Base-by-base conservation (phyloP, 2,888 invertebrate genomes). In the Polymixis flavicincta region DNA sequence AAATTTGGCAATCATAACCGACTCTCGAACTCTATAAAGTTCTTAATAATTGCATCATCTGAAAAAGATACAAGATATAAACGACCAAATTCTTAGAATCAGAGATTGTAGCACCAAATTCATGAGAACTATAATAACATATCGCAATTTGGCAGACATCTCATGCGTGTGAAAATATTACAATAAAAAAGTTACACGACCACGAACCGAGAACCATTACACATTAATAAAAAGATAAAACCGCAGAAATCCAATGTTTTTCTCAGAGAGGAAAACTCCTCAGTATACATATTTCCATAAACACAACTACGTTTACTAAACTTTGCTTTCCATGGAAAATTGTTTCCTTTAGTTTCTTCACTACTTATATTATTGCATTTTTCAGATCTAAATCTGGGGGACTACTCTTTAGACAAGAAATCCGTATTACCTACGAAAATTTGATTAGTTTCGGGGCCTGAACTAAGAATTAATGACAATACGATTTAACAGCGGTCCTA, bases 41-140 rank as follows among this genome's bases (percentile, higher is more conserved):
- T 80, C 45, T 57, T 64, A 50, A 83, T 65, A 54, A 70, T 81
- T 71, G 64, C 85, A 81, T 75, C 77, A 84, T 80, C 42, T 50
- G 42, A 60, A 52, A 59, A 68, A 63, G 54, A n/a, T n/a, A n/a
- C n/a, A n/a, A 52, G 52, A 77, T 54, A 19, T 68, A 78, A 81
- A 81, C 57, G 32, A 71, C 54, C 8, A 45, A n/a, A 71, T 74
- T 84, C 82, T 64, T n/a, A 28, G 82, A 84, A 84, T 22, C 11
- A 5, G 28, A 68, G 28, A 69, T 52, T 32, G 32, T 42, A 65
- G 13, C 54, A 69, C 17, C 54, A 66, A 72, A 65, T 61, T 84
- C 57, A 70, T 57, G 48, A 59, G 52, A 80, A 70, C 59, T 61
- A 14, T 54, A 71, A 14, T 54, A 71, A 60, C 59, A 68, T 45